A percentile compares a stretch with the other conserved stretches of the same genome.
These are phyloP conservation scores for Cartodere bifasciata DNA, from an alignment of 2,888 invertebrate species.

Conservation along the genomic window DNA sequence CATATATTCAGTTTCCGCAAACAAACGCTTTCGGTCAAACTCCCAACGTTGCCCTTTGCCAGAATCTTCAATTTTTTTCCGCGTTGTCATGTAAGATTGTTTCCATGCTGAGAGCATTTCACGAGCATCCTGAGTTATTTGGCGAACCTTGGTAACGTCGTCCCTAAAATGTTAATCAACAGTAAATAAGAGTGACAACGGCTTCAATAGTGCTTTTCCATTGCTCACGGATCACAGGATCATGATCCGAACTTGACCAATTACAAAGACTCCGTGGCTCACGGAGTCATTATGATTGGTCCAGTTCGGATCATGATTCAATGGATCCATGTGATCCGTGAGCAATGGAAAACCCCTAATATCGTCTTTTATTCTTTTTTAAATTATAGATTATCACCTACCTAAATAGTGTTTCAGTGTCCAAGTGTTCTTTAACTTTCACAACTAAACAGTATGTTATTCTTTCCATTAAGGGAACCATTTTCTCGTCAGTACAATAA, in stretches of 20 bases:
- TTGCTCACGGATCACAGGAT: too few relatives aligned
- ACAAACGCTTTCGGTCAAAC: constrained; percentile 71
- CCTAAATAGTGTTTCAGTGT: constrained; percentile 65
- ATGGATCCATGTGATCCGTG: too few relatives aligned
- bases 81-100: constrained; percentile 57
- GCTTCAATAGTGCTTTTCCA: constrained; percentile 71
- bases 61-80: constrained; percentile 73
- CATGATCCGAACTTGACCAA: too few relatives aligned
- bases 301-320: too few relatives aligned
- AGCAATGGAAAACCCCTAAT: too few relatives aligned
- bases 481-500: constrained; percentile 72
- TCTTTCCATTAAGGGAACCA: constrained; percentile 70
- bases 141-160: constrained; percentile 18
- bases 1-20: constrained; percentile 77
- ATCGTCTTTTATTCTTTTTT: too few relatives aligned
- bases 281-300: too few relatives aligned
- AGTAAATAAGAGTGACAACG: constrained; percentile 18
- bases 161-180: constrained; percentile 8
- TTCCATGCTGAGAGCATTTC: constrained; percentile 66
- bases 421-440: constrained; percentile 51
- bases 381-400: too few relatives aligned
- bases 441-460: constrained; percentile 74
- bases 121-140: constrained; percentile 42
- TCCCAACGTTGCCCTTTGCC: constrained; percentile 86
- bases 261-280: too few relatives aligned